Evolutionary conservation across 2,113 vertebrate genomes (phyloP), one percentile per base, ranked within the genome.

Genomic region (Budorcas taxicolor): DNA sequence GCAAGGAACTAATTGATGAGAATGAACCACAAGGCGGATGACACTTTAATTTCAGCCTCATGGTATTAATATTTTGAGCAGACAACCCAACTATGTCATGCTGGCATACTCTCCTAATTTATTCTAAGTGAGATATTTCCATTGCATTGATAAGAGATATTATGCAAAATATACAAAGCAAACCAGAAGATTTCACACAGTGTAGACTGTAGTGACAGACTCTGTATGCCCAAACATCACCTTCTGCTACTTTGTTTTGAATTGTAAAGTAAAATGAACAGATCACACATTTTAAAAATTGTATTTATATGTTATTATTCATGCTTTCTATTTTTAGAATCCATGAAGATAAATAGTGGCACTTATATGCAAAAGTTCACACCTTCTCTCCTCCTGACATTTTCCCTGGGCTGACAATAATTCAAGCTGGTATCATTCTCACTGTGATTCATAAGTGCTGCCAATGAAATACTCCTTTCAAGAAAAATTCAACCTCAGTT

Each of bases 241-340:
- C 86, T 58, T 53, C 92, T 91, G 36, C 81, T 87, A 97, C 97
- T 96, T 8, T 43, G 52, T 87, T 96, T 95, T 92, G 71, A 88
- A 91, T 78, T 89, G 76, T 90, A 96, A 98, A 96, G 67, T 96
- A 84, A 93, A 97, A 94, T 67, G 14, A 93, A 94, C 52, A 84
- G 23, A 5, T 84, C n/a, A 21, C 5, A 50, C 64, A 71, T 74
- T 58, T 96, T 55, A 53, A 92, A 71, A 92, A 33, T 47, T 84
- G 8, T 43, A 33, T 53, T 85, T 55, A 33, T 36, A 43, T 78
- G n/a, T 87, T 91, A 87, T 90, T 87, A 94, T 93, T 71, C 40
- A 53, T 45, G 29, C 52, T 91, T 90, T 74, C 9, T 96, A 40
- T 93, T 93, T 58, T 78, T n/a, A 85, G 25, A 83, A 40, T 78